Percentiles rank a stretch among this genome's conserved stretches.
Evolutionary conservation across 2,797 vertebrate species (phyloP).

Genomic region (Spinus olivaceus): DNA sequence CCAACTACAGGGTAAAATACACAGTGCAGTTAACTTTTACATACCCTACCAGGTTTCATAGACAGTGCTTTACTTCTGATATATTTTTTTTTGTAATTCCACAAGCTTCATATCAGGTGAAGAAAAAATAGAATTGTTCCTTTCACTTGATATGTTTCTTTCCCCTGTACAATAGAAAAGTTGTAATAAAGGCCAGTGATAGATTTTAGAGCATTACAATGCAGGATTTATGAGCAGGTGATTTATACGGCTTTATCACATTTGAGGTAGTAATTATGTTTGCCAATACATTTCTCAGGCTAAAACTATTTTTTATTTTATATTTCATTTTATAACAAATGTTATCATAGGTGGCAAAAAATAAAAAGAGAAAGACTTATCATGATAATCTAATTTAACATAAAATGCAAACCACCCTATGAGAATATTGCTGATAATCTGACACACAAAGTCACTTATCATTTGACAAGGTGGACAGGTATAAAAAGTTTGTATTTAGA

Average conservation of each 20-base stretch:
- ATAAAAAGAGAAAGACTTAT: not conserved
- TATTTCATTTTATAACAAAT: conserved; percentile 41
- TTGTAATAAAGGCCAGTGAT: not conserved
- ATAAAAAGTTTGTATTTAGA: not conserved
- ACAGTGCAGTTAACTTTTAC: not conserved
- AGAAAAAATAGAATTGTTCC: not conserved
- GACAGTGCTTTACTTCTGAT: not conserved
- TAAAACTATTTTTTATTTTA: conserved; percentile 43
- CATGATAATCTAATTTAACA: not conserved
- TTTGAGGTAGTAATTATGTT: conserved; percentile 25
- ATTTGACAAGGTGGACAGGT: not conserved
- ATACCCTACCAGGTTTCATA: not conserved
- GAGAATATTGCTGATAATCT: not conserved
- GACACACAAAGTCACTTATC: not conserved
- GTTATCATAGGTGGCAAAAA: conserved; percentile 15
- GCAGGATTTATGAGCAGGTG: not conserved
- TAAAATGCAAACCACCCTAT: not conserved
- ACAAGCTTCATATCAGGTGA: not conserved
- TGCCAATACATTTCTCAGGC: conserved; percentile 36
- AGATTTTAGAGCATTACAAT: not conserved
- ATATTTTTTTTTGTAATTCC: not conserved
- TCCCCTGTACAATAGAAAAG: not conserved
- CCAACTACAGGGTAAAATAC: not conserved
- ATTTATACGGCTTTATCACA: not conserved
- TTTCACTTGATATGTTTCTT: not conserved